A percentile compares a stretch with the other conserved stretches of the same genome.
Conservation (phyloP, 2,888 invertebrate genomes). For the Rhabditoides inermis region DNA sequence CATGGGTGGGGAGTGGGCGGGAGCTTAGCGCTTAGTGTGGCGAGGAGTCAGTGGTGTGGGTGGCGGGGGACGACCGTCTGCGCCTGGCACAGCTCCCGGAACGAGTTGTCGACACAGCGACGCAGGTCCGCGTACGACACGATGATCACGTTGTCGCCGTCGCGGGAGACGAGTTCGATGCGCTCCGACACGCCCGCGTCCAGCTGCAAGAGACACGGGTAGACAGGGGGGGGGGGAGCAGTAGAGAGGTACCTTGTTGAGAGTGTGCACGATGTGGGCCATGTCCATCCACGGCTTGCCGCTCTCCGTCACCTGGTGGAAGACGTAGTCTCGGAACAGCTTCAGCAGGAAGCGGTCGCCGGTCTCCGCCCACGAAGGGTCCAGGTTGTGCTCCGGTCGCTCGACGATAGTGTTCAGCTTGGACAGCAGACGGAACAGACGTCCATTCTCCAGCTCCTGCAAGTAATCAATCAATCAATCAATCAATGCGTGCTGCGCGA, state of each 20-base stretch:
- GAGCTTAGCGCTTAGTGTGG: too few relatives aligned
- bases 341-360: constrained; percentile 96
- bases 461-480: constrained; percentile 1
- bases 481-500: not conserved
- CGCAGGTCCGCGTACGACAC: constrained; percentile 87
- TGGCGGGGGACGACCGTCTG: too few relatives aligned
- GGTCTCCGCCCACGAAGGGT: constrained; percentile 91
- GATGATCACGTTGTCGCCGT: constrained; percentile 89
- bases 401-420: constrained; percentile 91
- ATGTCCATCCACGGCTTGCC: constrained; percentile 92
- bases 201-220: constrained; percentile 52
- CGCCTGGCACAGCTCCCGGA: too few relatives aligned
- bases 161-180: constrained; percentile 88
- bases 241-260: constrained; percentile 68
- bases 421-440: constrained; percentile 77
- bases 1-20: too few relatives aligned
- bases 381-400: constrained; percentile 84
- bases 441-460: constrained; percentile 82
- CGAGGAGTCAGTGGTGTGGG: too few relatives aligned
- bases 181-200: constrained; percentile 57
- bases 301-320: constrained; percentile 85
- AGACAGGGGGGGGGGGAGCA: not conserved
- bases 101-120: too few relatives aligned
- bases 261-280: constrained; percentile 82
- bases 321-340: constrained; percentile 89